phyloP scores from a whole-genome alignment of 2,888 invertebrate genomes.

The Acleris sparsana region DNA sequence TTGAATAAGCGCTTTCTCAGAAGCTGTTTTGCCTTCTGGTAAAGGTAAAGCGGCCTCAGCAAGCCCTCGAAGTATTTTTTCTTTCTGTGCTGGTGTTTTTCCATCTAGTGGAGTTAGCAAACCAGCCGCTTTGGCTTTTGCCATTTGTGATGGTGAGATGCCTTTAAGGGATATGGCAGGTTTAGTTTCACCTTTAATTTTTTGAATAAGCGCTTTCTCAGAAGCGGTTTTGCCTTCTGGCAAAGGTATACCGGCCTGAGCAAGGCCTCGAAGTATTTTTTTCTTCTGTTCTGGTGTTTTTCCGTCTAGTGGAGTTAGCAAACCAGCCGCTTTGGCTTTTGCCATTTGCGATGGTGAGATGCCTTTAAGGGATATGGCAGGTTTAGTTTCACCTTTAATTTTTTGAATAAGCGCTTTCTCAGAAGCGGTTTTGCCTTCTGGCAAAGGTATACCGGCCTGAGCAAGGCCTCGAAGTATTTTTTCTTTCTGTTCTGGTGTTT shows the following conservation, averaged over 20 bases:
- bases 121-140: conserved; percentile 42
- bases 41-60: conserved; percentile 42
- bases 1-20: not conserved
- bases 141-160: conserved; percentile 28
- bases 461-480: not conserved
- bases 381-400: too few species aligned
- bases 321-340: conserved; percentile 5
- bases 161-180: not conserved
- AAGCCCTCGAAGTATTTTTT: not conserved
- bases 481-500: not conserved
- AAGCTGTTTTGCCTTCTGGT: not conserved
- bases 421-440: not conserved
- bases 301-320: conserved; percentile 17
- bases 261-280: conserved; percentile 43
- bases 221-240: not conserved
- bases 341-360: too few species aligned
- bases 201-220: not conserved
- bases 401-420: not conserved
- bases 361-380: too few species aligned
- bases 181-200: not conserved
- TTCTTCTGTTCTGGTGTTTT: not conserved
- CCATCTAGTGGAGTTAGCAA: conserved; percentile 41
- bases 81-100: not conserved
- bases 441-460: not conserved
- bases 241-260: conserved; percentile 43